Conservation (phyloP, 2,113 vertebrate species). For the Odocoileus hemionus region DNA sequence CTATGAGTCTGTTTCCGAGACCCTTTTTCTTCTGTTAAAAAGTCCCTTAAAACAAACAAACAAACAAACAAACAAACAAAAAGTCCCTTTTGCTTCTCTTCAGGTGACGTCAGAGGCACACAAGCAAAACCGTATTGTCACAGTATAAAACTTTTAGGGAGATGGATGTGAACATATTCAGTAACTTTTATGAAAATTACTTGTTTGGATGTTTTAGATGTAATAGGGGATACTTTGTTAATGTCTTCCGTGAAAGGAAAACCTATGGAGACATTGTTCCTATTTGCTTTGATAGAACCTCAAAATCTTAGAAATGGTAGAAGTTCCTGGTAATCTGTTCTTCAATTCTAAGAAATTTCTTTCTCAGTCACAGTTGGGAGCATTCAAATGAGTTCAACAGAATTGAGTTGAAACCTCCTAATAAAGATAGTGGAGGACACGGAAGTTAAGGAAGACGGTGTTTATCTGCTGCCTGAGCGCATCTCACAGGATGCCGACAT, state of each 20-base stretch:
- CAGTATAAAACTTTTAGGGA: neutral
- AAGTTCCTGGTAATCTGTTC: neutral
- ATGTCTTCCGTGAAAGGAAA: neutral
- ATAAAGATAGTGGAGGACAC: neutral
- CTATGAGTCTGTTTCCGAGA: neutral
- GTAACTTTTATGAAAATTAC: neutral
- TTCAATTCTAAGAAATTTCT: conserved; percentile 16
- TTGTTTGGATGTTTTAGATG: neutral
- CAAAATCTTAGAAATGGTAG: neutral
- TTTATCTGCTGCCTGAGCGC: neutral
- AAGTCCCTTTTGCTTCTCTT: neutral
- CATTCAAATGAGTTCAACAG: conserved; percentile 24
- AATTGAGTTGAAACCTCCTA: neutral
- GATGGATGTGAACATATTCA: neutral
- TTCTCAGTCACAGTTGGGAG: neutral
- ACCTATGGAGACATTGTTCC: neutral
- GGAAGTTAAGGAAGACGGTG: neutral
- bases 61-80: too few relatives aligned
- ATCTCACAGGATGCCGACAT: neutral
- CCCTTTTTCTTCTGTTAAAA: neutral
- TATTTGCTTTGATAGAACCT: neutral
- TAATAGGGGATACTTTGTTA: neutral
- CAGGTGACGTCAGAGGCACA: neutral
- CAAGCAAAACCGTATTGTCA: neutral
- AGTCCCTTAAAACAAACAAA: too few relatives aligned